Base-by-base conservation (phyloP, 2,113 vertebrate genomes). In the Calyptomena viridis region DNA sequence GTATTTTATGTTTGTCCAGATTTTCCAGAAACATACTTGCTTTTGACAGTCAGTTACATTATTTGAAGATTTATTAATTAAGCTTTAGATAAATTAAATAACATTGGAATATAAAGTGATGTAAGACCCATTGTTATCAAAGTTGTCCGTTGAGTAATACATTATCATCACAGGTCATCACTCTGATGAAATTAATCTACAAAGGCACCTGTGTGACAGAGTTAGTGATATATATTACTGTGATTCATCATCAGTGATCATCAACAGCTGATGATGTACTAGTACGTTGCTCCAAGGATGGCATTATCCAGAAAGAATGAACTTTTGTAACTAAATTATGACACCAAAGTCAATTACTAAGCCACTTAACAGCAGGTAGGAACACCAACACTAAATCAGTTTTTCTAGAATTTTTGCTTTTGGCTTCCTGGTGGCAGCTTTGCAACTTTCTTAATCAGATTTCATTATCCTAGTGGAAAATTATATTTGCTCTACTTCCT, bases 211-310 rank as follows among this genome's bases (percentile, higher is more conserved):
- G 91, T 91, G 84, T 96, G 94, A 97, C 96, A 97, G 63, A 87
- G 66, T 31, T 96, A 97, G 97, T 97, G 96, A 97, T 97, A 76
- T 97, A 76, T 82, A 97, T 96, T 97, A 94, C 80, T 91, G 89
- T 95, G 91, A 97, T 97, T 96, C 93, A 97, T 97, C 94, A 97
- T 96, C 97, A 96, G 76, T 94, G 96, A 93, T 94, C 86, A 97
- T 96, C 96, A 96, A 89, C 87, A 96, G n/a, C 37, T 40, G 23
- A 90, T 97, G 96, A 97, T 96, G 62, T 97, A 97, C 98, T 97
- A 97, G 73, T 72, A 47, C 78, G 66, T 92, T 96, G 63, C 88
- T 96, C 92, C 86, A 90, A 97, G 55, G 78, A 95, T 89, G 75
- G 87, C 1, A 9, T 91, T 94, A 94, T 93, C 87, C 84, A 86